Base-by-base conservation (phyloP, 2,888 invertebrate genomes). In the Allophyes oxyacanthae region DNA sequence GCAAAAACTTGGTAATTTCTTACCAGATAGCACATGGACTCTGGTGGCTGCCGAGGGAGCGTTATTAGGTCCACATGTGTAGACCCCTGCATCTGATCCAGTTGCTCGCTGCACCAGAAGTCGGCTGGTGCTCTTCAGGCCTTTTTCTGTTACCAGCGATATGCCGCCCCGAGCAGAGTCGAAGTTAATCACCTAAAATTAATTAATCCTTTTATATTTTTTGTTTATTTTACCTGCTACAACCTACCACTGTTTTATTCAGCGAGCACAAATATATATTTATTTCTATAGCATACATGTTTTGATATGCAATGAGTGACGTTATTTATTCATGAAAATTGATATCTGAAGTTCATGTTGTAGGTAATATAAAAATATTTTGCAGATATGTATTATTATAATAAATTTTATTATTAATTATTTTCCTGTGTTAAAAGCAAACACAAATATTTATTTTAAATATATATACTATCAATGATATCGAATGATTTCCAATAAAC, bases 151-250 rank as follows among this genome's bases (percentile, higher is more conserved):
- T 72, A 98, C 97, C 79, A 98, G 94, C 78, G 97, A 97, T 89
- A 98, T 97, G 51, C 98, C 98, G 53, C 98, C 98, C 52, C 98
- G 95, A n/a, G 97, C 97, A 63, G 98, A 98, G 90, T 98, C 98
- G 89, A 98, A 98, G 94, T 97, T 98, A 92, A 98, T 98, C 78
- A 96, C 95, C 96, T 97, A 94, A 50, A 63, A 58, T 6, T 50
- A 49, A 55, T 6, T 28, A 3, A n/a, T n/a, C 1, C 9, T 26
- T 8, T 26, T 41, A 9, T 26, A 26, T 25, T 25, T 25, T 3
- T 25, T 25, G 25, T 25, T 25, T 25, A 25, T 25, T 25, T 25
- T 5, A n/a, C n/a, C 25, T 25, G 25, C 6, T 25, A 25, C 25
- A 25, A n/a, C n/a, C n/a, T n/a, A n/a, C n/a, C n/a, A 6, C 25